Conservation (phyloP, 2,888 invertebrate genomes). For the Mellilla xanthometata region DNA sequence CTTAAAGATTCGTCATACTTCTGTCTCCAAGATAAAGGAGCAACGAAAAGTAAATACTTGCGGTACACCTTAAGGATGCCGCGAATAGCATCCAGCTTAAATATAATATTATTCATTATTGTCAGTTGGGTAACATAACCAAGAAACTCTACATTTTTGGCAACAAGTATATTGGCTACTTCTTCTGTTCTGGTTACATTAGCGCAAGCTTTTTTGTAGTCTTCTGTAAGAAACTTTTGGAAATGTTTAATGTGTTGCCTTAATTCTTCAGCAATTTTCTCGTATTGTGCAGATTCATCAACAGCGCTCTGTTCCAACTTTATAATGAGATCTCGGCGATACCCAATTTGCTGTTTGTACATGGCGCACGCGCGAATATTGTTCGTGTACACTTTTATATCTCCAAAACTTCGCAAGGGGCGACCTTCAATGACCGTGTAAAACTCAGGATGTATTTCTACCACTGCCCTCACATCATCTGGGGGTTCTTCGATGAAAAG, state of each 20-base stretch:
- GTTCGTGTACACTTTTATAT: constrained; percentile 80
- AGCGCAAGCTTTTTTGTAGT: constrained; percentile 67
- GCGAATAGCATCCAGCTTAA: constrained; percentile 70
- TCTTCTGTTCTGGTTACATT: constrained; percentile 63
- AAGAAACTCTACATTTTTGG: constrained; percentile 63
- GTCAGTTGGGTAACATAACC: constrained; percentile 59
- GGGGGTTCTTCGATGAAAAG: constrained; percentile 81
- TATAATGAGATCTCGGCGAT: constrained; percentile 64
- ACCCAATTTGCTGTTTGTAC: constrained; percentile 75
- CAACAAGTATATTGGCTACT: constrained; percentile 51
- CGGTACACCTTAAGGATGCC: constrained; percentile 65
- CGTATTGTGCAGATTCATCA: constrained; percentile 58
- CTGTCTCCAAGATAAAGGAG: constrained; percentile 71
- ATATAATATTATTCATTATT: constrained; percentile 64
- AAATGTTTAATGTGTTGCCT: constrained; percentile 69
- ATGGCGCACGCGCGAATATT: constrained; percentile 77
- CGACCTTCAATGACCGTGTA: constrained; percentile 84
- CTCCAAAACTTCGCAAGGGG: constrained; percentile 81
- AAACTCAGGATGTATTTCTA: constrained; percentile 86
- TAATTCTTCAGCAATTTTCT: constrained; percentile 54
- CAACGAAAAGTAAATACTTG: constrained; percentile 65
- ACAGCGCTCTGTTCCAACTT: constrained; percentile 60
- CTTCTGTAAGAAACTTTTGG: constrained; percentile 72
- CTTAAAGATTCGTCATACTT: constrained; percentile 59
- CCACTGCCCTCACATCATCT: constrained; percentile 80